phyloP scores from a whole-genome alignment of 1,140 invertebrate species.

The Glomeris maerens region DNA sequence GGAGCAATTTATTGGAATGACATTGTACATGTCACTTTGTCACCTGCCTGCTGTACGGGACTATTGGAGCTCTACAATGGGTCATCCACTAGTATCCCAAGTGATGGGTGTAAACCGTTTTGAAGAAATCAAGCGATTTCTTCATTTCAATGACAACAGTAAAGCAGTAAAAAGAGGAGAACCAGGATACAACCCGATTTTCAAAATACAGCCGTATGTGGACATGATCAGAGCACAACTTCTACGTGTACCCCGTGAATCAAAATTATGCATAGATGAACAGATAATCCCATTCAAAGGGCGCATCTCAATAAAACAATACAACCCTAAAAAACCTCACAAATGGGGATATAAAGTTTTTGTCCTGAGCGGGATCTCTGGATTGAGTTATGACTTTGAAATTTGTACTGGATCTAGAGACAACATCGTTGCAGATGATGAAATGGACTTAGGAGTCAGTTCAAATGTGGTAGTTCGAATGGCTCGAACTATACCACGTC shows the following conservation, averaged over 20 bases:
- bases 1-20: background rate
- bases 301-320: constrained; percentile 25
- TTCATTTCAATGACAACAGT: constrained; percentile 12
- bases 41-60: background rate
- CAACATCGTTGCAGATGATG: background rate
- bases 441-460: constrained; percentile 10
- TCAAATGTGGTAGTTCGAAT: constrained; percentile 17
- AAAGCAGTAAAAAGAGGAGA: background rate
- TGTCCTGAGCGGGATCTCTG: constrained; percentile 10
- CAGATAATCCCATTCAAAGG: constrained; percentile 34
- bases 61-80: background rate
- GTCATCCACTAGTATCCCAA: background rate
- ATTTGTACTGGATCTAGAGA: background rate
- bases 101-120: constrained; percentile 4
- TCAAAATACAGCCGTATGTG: constrained; percentile 5
- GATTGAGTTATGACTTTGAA: background rate
- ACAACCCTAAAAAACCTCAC: constrained; percentile 19
- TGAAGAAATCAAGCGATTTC: constrained; percentile 2
- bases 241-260: background rate
- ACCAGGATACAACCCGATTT: background rate
- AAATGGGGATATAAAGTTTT: constrained; percentile 21
- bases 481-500: constrained; percentile 10
- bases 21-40: background rate
- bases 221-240: background rate
- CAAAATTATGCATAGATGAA: constrained; percentile 21